Evolutionary conservation across 2,113 vertebrate species (phyloP).

Genomic region (Crocuta crocuta): DNA sequence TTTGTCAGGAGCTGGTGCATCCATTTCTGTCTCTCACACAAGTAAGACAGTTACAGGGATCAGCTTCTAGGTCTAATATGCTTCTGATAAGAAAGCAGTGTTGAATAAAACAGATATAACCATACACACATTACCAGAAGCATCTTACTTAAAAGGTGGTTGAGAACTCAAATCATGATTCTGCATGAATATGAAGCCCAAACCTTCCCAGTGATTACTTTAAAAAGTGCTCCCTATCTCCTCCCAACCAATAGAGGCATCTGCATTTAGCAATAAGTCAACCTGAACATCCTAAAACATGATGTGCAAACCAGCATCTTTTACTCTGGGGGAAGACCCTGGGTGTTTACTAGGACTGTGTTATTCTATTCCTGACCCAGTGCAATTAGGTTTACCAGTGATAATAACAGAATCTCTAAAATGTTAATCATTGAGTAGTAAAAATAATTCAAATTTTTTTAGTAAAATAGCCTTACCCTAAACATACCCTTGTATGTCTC

Average conservation of each 20-base stretch:
- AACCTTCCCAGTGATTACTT: neutral
- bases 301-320: neutral
- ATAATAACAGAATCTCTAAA: neutral
- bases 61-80: neutral
- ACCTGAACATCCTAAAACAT: neutral
- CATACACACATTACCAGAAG: neutral
- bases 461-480: conserved; percentile 1
- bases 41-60: neutral
- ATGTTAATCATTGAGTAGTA: neutral
- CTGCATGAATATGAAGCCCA: neutral
- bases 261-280: neutral
- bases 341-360: neutral
- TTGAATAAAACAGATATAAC: neutral
- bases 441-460: neutral
- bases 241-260: neutral
- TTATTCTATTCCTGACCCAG: neutral
- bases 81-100: neutral
- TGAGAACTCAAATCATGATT: neutral
- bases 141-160: neutral
- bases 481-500: neutral
- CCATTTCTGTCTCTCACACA: neutral
- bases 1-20: neutral
- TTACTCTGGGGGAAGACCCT: neutral
- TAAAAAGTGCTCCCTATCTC: neutral
- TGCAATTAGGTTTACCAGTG: neutral